Evolutionary conservation across 2,888 invertebrate species (phyloP).

Genomic region (Ophioninae sp.): DNA sequence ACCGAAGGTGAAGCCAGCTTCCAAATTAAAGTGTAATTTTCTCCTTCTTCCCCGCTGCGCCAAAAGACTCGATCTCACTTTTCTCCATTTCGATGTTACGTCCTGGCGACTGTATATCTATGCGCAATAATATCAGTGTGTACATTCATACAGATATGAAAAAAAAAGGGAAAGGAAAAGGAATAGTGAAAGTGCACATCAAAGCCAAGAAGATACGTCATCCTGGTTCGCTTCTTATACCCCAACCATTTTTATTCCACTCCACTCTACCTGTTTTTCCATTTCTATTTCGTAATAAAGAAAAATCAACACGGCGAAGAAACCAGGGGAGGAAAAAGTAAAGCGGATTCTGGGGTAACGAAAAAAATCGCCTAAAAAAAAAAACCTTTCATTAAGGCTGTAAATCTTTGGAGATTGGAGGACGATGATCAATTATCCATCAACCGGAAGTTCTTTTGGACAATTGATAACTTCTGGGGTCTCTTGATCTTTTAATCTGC

Average conservation of each 20-base stretch:
- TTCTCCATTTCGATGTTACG: slow-evolving; percentile 48
- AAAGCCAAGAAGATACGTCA: slow-evolving; percentile 60
- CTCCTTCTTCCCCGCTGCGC: slow-evolving; percentile 53
- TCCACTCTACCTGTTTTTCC: slow-evolving; percentile 37
- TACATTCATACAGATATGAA: slow-evolving; percentile 5
- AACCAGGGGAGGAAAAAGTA: slow-evolving; percentile 50
- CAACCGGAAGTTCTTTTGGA: no score
- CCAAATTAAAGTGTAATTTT: slow-evolving; percentile 65
- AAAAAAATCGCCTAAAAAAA: slow-evolving; percentile 49
- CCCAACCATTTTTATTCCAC: slow-evolving; percentile 10
- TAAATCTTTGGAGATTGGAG: not conserved
- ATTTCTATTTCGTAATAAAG: slow-evolving; percentile 45
- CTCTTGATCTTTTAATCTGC: no score
- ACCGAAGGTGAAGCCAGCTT: slow-evolving; percentile 50
- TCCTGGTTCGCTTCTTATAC: slow-evolving; percentile 30
- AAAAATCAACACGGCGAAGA: slow-evolving; percentile 42
- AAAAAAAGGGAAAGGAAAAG: slow-evolving; percentile 48
- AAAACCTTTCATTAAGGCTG: not conserved
- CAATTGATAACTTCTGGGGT: no score
- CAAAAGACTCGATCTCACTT: slow-evolving; percentile 48
- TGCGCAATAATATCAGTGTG: not conserved
- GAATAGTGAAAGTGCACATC: slow-evolving; percentile 66
- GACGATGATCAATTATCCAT: not conserved
- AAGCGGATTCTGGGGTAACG: slow-evolving; percentile 44
- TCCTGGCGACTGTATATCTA: not conserved